Evolutionary conservation across 2,888 invertebrate species (phyloP).

Genomic region (Sphinx pinastri): DNA sequence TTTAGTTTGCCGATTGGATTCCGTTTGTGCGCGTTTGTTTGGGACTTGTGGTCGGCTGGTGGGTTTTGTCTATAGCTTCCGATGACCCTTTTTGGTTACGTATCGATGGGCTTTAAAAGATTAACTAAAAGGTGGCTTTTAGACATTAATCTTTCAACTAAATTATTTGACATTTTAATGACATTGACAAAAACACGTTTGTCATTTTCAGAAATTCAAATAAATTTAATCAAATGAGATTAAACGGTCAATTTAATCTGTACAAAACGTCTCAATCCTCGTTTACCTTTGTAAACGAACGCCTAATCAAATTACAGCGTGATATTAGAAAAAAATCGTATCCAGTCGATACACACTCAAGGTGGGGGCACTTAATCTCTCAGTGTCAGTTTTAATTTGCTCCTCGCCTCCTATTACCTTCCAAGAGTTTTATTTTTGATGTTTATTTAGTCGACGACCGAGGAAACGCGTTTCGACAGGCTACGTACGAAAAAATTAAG

Average conservation of each 20-base stretch:
- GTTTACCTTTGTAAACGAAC: slow-evolving; percentile 37
- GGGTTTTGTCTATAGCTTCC: slow-evolving; percentile 49
- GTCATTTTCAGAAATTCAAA: too few species aligned
- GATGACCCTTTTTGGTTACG: slow-evolving; percentile 23
- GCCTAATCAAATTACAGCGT: slow-evolving; percentile 55
- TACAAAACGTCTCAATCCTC: slow-evolving; percentile 19
- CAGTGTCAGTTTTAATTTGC: slow-evolving; percentile 83
- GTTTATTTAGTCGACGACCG: slow-evolving; percentile 59
- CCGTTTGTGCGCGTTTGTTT: slow-evolving; percentile 58
- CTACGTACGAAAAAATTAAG: slow-evolving; percentile 31
- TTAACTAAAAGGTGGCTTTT: slow-evolving; percentile 1
- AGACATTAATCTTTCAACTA: neutral
- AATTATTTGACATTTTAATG: too few species aligned
- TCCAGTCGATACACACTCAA: slow-evolving; percentile 63
- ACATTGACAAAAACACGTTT: too few species aligned
- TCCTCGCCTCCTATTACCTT: slow-evolving; percentile 77
- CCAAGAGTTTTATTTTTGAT: slow-evolving; percentile 78
- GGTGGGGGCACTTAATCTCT: slow-evolving; percentile 76
- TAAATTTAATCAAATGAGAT: neutral
- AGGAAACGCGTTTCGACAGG: slow-evolving; percentile 76
- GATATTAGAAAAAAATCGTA: slow-evolving; percentile 50
- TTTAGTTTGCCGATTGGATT: slow-evolving; percentile 79
- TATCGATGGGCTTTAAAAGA: slow-evolving; percentile 18
- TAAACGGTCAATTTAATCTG: slow-evolving; percentile 1
- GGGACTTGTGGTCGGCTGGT: slow-evolving; percentile 55